Conservation (phyloP, 2,797 vertebrate genomes). For the Sebastiscus tertius region DNA sequence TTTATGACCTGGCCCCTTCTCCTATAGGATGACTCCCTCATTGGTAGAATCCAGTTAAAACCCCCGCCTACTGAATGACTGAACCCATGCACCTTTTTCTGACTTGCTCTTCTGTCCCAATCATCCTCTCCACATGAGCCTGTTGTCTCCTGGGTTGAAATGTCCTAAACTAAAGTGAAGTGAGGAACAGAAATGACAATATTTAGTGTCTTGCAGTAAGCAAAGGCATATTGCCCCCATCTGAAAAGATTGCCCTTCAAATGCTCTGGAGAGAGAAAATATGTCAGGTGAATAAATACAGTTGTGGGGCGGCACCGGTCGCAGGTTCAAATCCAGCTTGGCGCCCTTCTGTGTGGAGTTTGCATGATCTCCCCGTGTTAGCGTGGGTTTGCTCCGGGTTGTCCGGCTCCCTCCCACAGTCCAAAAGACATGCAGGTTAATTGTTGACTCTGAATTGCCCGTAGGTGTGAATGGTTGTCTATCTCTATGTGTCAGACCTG, state of each 20-base stretch:
- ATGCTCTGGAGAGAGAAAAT: background rate
- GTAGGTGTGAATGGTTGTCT: no score
- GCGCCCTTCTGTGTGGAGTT: no score
- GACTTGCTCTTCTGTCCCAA: background rate
- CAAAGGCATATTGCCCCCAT: background rate
- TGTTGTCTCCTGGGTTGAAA: constrained; percentile 20
- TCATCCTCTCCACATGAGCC: background rate
- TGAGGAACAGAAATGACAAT: constrained; percentile 15
- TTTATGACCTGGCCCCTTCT: constrained; percentile 76
- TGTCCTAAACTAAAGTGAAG: background rate
- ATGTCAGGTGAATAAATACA: background rate
- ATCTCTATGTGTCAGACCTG: no score
- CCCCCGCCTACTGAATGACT: constrained; percentile 41
- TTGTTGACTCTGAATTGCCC: no score
- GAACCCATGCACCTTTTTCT: constrained; percentile 34
- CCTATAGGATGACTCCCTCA: constrained; percentile 57
- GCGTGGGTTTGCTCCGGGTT: no score
- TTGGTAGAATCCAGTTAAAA: constrained; percentile 48
- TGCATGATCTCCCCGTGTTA: no score
- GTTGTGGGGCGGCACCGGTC: no score
- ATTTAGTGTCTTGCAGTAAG: background rate
- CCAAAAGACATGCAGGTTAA: no score
- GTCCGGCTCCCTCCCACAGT: no score
- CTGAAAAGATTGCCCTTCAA: background rate
- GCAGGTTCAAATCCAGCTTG: no score